Base-by-base conservation (phyloP, 2,797 vertebrate genomes). In the Tympanoctomys barrerae region DNA sequence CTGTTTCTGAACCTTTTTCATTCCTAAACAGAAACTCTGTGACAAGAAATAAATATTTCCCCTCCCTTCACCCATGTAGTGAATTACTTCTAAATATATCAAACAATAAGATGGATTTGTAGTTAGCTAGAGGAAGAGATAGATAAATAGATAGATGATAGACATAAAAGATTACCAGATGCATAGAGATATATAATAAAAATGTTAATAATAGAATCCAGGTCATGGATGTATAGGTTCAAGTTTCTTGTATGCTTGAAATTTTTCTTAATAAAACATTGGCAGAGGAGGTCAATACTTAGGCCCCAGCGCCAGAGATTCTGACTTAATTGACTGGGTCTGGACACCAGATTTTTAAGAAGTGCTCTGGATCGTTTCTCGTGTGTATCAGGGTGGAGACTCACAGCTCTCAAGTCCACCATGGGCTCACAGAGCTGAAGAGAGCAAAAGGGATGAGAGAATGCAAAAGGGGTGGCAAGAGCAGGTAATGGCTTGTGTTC, bases 11-110 rank as follows among this genome's bases (percentile, higher is more conserved):
- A 78, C 2, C 7, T 68, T 79, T 77, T 86, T 86, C 5, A 52
- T 94, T 52, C 59, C 62, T n/a, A 94, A 79, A 90, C 64, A 86
- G 61, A 94, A 95, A 91, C 21, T 93, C 64, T 93, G 31, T 68
- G 57, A 61, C 36, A 64, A 78, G 57, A 81, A 85, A 88, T 85
- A 42, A 79, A 57, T 42, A 91, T 78, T 64, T 46, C 4, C 28
- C 11, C 33, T 89, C 46, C 49, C 70, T 89, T 79, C 4, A 39
- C 4, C 8, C 5, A 13, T 28, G 7, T 61, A 62, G 85, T 89
- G 39, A 93, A 87, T 66, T 93, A 77, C 36, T 91, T 95, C 87
- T 59, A 57, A 87, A 59, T 80, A 3, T 91, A 49, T 54, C 9
- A 39, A 5, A 90, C 91, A 95, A 78, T 75, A n/a, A 73, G 26